Evolutionary conservation across 2,888 invertebrate species (phyloP).

Genomic region (Scaptomyza tumidula): DNA sequence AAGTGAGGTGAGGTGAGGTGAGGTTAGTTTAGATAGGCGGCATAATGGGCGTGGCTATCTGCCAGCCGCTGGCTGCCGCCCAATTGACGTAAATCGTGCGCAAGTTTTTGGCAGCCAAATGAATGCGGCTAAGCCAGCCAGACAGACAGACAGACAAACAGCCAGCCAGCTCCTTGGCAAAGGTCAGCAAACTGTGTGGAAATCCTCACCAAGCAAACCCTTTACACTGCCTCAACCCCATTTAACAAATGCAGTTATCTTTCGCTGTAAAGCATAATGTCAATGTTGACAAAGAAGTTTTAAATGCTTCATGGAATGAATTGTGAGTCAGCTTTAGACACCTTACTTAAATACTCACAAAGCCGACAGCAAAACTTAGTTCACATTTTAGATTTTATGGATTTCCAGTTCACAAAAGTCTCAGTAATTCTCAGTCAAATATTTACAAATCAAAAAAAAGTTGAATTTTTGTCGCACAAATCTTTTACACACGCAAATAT

Average conservation of each 20-base stretch:
- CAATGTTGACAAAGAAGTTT: slow-evolving; percentile 1
- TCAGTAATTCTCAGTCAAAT: not conserved
- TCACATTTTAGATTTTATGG: no score
- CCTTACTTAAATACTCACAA: not conserved
- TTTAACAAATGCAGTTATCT: slow-evolving; percentile 22
- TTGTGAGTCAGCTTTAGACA: not conserved
- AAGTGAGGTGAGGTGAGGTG: slow-evolving; percentile 6
- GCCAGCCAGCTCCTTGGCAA: slow-evolving; percentile 40
- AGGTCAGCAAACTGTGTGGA: slow-evolving; percentile 67
- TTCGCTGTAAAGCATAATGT: slow-evolving; percentile 1
- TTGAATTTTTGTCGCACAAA: not conserved
- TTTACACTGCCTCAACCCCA: not conserved
- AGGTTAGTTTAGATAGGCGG: no score
- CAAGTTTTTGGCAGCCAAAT: slow-evolving; percentile 72
- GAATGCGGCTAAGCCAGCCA: slow-evolving; percentile 59
- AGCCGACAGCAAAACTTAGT: no score
- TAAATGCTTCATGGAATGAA: not conserved
- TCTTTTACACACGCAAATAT: not conserved
- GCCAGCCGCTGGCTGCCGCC: slow-evolving; percentile 64
- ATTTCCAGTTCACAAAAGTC: not conserved
- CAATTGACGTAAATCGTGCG: slow-evolving; percentile 77
- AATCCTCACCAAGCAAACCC: no score
- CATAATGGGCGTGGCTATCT: slow-evolving; percentile 30
- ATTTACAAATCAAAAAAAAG: no score
- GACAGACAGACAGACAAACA: slow-evolving; percentile 1